Evolutionary conservation across 2,888 invertebrate species (phyloP).

Genomic region (Elysia crispata): DNA sequence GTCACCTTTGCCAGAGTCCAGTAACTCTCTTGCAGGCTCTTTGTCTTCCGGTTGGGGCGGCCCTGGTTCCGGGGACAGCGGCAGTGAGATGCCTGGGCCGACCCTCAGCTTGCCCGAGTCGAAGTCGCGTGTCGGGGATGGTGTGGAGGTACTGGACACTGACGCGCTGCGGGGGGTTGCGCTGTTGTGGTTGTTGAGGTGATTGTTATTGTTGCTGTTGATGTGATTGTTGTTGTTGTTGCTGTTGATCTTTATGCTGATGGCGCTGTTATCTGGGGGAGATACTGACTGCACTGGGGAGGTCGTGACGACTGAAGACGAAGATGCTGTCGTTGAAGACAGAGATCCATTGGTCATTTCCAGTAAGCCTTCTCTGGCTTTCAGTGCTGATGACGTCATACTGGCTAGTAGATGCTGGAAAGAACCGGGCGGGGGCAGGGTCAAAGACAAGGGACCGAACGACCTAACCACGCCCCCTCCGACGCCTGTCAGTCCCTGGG

Average conservation of each 20-base stretch:
- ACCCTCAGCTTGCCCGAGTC: neutral
- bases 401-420: slow-evolving; percentile 71
- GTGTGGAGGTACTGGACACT: slow-evolving; percentile 33
- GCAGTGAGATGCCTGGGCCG: neutral
- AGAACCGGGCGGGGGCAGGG: slow-evolving; percentile 62
- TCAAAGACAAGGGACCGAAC: slow-evolving; percentile 52
- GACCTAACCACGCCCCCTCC: slow-evolving; percentile 42
- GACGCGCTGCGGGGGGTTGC: neutral
- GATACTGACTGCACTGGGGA: neutral
- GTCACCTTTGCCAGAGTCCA: slow-evolving; percentile 43
- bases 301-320: slow-evolving; percentile 30
- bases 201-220: neutral
- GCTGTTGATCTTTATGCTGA: too few relatives aligned
- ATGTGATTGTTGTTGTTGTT: neutral
- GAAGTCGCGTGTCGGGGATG: slow-evolving; percentile 39
- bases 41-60: neutral
- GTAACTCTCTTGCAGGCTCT: neutral
- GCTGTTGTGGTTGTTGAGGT: neutral
- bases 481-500: neutral
- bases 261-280: too few relatives aligned
- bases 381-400: slow-evolving; percentile 65
- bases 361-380: slow-evolving; percentile 49
- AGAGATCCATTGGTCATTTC: slow-evolving; percentile 16
- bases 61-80: slow-evolving; percentile 23
- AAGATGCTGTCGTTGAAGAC: slow-evolving; percentile 1